Conservation (phyloP, 2,113 vertebrate genomes). For the Hippopotamus amphibius region DNA sequence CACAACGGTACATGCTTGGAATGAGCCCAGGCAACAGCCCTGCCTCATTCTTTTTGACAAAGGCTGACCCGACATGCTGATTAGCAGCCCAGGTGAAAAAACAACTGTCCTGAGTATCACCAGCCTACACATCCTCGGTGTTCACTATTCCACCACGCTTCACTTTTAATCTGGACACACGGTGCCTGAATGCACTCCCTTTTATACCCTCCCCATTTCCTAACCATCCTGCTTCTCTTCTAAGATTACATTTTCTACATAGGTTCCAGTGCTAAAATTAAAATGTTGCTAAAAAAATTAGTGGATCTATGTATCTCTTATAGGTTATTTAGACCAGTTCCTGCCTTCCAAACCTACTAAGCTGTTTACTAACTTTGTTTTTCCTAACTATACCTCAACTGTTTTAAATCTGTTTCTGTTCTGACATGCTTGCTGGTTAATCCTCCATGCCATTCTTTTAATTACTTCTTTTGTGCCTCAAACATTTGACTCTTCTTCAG, state of each 20-base stretch:
- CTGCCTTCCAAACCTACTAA: neutral
- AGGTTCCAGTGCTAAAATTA: neutral
- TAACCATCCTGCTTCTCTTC: neutral
- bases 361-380: neutral
- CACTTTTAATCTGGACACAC: neutral
- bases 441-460: neutral
- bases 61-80: constrained; percentile 75
- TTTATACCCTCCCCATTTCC: neutral
- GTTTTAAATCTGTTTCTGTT: constrained; percentile 18
- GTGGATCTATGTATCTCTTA: neutral
- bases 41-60: constrained; percentile 79
- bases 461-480: constrained; percentile 26
- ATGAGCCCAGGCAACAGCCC: constrained; percentile 73
- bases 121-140: neutral
- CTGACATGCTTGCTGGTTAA: constrained; percentile 30
- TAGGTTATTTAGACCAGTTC: neutral
- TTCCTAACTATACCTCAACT: neutral
- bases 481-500: neutral
- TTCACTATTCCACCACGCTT: neutral
- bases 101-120: neutral
- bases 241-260: neutral
- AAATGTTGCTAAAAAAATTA: constrained; percentile 27
- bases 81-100: neutral
- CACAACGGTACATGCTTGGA: constrained; percentile 58
- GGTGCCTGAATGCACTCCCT: neutral